Base-by-base conservation (phyloP, 2,797 vertebrate genomes). In the Notolepis coatsorum region DNA sequence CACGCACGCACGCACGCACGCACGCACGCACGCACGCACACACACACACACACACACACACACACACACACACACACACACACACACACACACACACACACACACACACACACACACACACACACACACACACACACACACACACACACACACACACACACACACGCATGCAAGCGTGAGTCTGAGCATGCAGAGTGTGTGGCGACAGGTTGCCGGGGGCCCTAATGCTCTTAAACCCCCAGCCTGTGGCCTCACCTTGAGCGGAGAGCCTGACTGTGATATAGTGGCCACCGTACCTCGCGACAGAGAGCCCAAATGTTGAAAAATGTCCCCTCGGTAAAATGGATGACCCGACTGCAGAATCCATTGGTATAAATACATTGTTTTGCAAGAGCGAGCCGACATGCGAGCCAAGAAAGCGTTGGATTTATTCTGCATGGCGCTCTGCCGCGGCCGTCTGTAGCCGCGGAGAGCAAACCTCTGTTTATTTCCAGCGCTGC, bases 291-390 rank as follows among this genome's bases (percentile, higher is more conserved):
- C 64, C 58, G 20, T 54, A 49, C 53, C 74, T 81, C 78, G 70
- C 76, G 81, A 84, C 78, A 71, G 77, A 42, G n/a, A 73, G 76
- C 81, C 71, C 79, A 89, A 89, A 90, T 86, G 81, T 80, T 88
- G 86, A 90, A 90, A 90, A 90, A 90, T 86, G 84, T 87, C 84
- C 86, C 77, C 71, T 81, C 82, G 68, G 87, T 75, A 72, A 89
- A 89, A 89, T 87, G 63, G 74, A 86, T 86, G 82, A 71, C 78
- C 80, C 50, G 7, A 50, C 80, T 49, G 61, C 47, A 43, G 52
- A 72, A 70, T 41, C 64, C 41, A 46, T 74, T 46, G 52, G 55
- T 80, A 80, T 79, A 82, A 79, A 86, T 84, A 68, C 69, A 77
- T 76, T 85, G 79, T 87, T 88, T 88, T 85, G 80, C 67, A 57